Percentiles rank a stretch among this genome's conserved stretches.
Conservation (phyloP, 2,113 vertebrate species). For the Marcusenius ussheri region DNA sequence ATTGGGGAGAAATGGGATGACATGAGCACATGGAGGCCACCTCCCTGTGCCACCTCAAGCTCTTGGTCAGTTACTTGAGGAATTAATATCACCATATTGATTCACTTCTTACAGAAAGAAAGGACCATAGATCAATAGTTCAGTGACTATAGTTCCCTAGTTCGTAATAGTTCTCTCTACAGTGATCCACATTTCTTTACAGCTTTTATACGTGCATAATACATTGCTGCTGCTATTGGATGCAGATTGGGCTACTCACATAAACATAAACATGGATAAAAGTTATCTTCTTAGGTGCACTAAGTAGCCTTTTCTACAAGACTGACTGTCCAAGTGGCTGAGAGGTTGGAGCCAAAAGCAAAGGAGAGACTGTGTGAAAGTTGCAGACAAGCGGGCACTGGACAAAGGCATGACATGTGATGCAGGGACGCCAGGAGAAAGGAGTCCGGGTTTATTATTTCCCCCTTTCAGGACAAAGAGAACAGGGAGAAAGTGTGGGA, state of each 20-base stretch:
- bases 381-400: background rate
- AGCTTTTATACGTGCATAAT: background rate
- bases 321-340: background rate
- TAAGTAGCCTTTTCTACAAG: background rate
- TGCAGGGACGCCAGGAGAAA: background rate
- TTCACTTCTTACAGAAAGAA: background rate
- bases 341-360: background rate
- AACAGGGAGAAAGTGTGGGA: background rate
- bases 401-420: background rate
- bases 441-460: background rate
- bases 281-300: background rate
- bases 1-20: background rate
- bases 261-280: background rate
- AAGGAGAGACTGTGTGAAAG: background rate
- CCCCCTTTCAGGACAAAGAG: background rate
- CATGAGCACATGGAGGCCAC: background rate
- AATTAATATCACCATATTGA: background rate
- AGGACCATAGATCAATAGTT: background rate
- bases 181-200: background rate
- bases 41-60: background rate
- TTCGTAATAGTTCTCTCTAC: background rate
- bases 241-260: background rate
- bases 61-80: background rate
- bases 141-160: background rate
- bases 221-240: background rate